These are phyloP conservation scores for Oscheius myriophilus DNA, from an alignment of 2,888 invertebrate species.

Conservation along the genomic window DNA sequence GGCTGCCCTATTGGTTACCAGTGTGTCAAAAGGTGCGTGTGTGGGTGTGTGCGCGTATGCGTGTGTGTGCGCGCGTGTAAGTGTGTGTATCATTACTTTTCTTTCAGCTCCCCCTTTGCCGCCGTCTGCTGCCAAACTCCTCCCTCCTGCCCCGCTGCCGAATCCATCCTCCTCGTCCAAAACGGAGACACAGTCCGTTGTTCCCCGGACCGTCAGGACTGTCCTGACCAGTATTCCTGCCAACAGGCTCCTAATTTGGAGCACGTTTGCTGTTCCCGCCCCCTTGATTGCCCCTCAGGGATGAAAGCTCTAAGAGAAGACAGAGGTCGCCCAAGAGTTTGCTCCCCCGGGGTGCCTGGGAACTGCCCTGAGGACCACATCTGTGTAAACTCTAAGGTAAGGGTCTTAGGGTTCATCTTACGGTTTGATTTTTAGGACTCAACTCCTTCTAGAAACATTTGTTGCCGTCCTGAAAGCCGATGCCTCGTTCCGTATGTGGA, in stretches of 20 bases:
- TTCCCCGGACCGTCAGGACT: constrained; percentile 32
- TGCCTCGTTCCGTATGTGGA: constrained; percentile 58
- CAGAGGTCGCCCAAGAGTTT: constrained; percentile 49
- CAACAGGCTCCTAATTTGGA: constrained; percentile 57
- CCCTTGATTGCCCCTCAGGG: constrained; percentile 53
- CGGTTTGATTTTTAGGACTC: constrained; percentile 1
- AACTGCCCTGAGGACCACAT: constrained; percentile 51
- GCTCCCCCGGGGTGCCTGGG: constrained; percentile 51
- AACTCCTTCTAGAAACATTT: constrained; percentile 6
- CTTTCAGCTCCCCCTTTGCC: constrained; percentile 45
- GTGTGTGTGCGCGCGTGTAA: too few relatives aligned
- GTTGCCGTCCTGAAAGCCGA: constrained; percentile 50
- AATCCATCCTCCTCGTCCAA: constrained; percentile 39
- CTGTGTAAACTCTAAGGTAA: constrained; percentile 37
- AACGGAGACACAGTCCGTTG: constrained; percentile 32
- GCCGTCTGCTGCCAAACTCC: constrained; percentile 56
- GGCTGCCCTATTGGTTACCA: constrained; percentile 59
- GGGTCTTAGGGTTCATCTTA: constrained; percentile 1
- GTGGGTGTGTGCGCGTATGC: too few relatives aligned
- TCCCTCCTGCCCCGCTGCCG: constrained; percentile 54
- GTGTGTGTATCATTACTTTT: too few relatives aligned
- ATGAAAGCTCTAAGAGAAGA: constrained; percentile 55
- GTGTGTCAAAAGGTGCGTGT: constrained; percentile 44
- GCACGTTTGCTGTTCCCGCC: constrained; percentile 55
- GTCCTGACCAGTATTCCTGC: constrained; percentile 53